Evolutionary conservation across 2,888 invertebrate species (phyloP), one percentile per base, ranked within the genome.

Genomic region (Apodemia zela): DNA sequence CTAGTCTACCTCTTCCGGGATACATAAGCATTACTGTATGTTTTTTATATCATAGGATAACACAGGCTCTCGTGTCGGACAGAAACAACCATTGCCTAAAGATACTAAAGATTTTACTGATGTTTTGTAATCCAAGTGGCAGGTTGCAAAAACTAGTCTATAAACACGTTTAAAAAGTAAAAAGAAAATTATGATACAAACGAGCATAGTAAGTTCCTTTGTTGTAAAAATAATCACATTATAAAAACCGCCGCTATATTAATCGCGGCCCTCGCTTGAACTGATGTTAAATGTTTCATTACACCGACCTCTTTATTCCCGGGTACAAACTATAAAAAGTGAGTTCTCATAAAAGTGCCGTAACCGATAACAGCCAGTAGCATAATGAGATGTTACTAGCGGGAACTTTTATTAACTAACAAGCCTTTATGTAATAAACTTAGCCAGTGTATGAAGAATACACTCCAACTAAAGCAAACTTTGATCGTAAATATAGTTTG

Each of bases 301-400:
- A 69, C 63, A 62, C 66, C 65, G 67, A 71, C 67, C 70, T 72
- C 70, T 72, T 71, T 69, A 71, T 72, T 63, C 66, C 62, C 66
- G 71, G 71, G 45, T 74, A 75, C 76, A 72, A 73, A 65, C 69
- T 71, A 71, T 78, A 78, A 78, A 75, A 75, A 72, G 71, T 69
- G 75, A 77, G 73, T 79, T 77, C 63, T 65, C 68, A 70, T 77
- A 76, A 75, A 78, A 73, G 69, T 71, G 66, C 73, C 71, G 71
- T 73, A 73, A 74, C 67, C 75, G 73, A 74, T 78, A 73, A 74
- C 67, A 75, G 68, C 73, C 67, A 66, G 70, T 67, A 72, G 72
- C 73, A 73, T 83, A 81, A 82, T 78, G 79, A 79, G 77, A 79
- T 75, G 77, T 76, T 79, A 74, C 54, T 54, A 59, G n/a, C 33